Evolutionary conservation across 2,113 vertebrate genomes (phyloP), one percentile per base, ranked within the genome.

Genomic region (Entosphenus tridentatus): DNA sequence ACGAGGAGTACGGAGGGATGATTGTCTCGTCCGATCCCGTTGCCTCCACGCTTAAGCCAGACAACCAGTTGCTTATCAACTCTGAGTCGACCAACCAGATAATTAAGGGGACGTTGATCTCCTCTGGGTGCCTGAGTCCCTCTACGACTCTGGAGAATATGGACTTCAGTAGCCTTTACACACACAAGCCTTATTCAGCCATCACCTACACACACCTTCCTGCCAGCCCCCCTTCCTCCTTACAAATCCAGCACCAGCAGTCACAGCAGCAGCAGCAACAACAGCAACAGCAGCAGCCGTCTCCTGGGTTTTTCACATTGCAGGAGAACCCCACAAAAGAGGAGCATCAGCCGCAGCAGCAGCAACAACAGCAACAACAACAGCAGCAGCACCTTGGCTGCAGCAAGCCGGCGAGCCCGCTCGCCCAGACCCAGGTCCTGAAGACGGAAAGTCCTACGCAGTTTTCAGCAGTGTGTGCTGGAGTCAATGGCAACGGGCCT

Each of bases 141-240:
- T 96, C 92, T 76, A 98, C 93, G 75, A 97, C 93, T 56, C 77
- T 98, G 77, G 93, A 98, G 77, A 92, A 96, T 78, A 98, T 98
- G 93, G 93, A 98, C 73, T 98, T 98, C 76, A 98, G 93, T 54
- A 92, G 92, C 55, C 96, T 65, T n/a, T 65, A 65, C 62, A 16
- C 8, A 16, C 62, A 65, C n/a, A 65, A 11, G 21, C n/a, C 62
- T 9, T 65, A 65, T 65, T 65, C 62, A n/a, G 21, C n/a, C 62
- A 65, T 65, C 21, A 16, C 62, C 10, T 65, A 21, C 62, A 16
- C 62, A 10, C 62, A 65, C 9, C 62, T 65, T 65, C 62, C 62
- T 16, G 21, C n/a, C 21, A 65, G 62, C 21, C 62, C 62, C 10
- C 21, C 62, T 9, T 16, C 62, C 62, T 16, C 21, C n/a, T 21